Evolutionary conservation across 2,113 vertebrate species (phyloP).

Genomic region (Actinemys pallida): DNA sequence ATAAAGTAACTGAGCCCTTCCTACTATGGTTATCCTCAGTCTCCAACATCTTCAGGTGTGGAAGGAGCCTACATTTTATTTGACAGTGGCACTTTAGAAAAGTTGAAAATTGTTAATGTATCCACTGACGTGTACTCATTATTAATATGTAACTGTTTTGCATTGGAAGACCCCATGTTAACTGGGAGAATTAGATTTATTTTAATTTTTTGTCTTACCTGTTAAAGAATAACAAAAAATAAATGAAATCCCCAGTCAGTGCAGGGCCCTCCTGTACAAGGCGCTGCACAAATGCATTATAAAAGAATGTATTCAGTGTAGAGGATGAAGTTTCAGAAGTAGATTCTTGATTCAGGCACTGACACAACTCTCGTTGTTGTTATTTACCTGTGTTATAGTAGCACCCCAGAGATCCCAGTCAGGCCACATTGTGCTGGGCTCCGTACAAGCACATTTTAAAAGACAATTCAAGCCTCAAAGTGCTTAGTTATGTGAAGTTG

Average conservation of each 20-base stretch:
- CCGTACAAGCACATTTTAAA: slow-evolving; percentile 50
- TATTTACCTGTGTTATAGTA: background rate
- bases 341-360: slow-evolving; percentile 70
- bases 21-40: slow-evolving; percentile 32
- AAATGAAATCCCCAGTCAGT: background rate
- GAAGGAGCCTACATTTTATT: slow-evolving; percentile 16
- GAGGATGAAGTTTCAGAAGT: slow-evolving; percentile 61
- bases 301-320: slow-evolving; percentile 36
- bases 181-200: background rate
- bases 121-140: slow-evolving; percentile 36
- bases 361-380: slow-evolving; percentile 3
- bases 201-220: slow-evolving; percentile 39
- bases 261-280: background rate
- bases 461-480: slow-evolving; percentile 33
- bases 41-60: slow-evolving; percentile 10
- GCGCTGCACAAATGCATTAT: background rate
- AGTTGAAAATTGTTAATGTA: slow-evolving; percentile 32
- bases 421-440: slow-evolving; percentile 21
- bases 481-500: slow-evolving; percentile 46
- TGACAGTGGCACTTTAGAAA: slow-evolving; percentile 17
- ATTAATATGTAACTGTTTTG: slow-evolving; percentile 35
- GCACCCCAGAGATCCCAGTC: slow-evolving; percentile 51
- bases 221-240: background rate
- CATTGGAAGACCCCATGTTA: background rate
- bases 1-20: slow-evolving; percentile 31